phyloP scores from a whole-genome alignment of 37 sponge, comb jelly and placozoan species.

The Haliclona indistincta region DNA sequence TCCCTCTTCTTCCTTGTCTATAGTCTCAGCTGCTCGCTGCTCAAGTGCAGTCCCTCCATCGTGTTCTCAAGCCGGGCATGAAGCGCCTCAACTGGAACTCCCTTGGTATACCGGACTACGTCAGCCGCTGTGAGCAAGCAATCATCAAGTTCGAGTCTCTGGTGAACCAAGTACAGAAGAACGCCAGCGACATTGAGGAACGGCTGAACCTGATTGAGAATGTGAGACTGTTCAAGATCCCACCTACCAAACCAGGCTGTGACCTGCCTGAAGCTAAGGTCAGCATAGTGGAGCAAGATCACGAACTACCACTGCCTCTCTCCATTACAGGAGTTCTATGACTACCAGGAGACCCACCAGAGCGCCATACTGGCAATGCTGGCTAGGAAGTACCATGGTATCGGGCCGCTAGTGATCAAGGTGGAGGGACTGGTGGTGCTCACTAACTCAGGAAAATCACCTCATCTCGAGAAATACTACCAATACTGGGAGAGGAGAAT shows the following conservation, averaged over 20 bases:
- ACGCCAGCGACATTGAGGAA: conserved; percentile 95
- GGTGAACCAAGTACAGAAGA: conserved; percentile 95
- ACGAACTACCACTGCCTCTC: not conserved
- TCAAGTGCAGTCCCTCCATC: conserved; percentile 82
- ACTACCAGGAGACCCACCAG: conserved; percentile 78
- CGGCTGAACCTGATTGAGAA: conserved; percentile 82
- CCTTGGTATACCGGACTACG: conserved; percentile 96
- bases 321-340: conserved; percentile 82
- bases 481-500: conserved; percentile 90
- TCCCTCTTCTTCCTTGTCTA: not conserved
- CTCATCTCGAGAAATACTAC: conserved; percentile 77
- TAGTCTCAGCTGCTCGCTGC: conserved; percentile 86
- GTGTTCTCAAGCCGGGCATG: conserved; percentile 84
- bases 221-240: conserved; percentile 80
- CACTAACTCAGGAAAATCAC: conserved; percentile 93
- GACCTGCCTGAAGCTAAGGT: conserved; percentile 91
- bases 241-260: conserved; percentile 68
- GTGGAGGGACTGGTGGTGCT: conserved; percentile 94
- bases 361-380: conserved; percentile 50
- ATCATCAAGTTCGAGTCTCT: conserved; percentile 97
- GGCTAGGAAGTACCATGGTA: conserved; percentile 92
- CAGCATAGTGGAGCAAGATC: not conserved
- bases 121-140: conserved; percentile 89
- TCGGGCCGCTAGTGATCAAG: conserved; percentile 97
- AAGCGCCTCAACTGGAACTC: conserved; percentile 99